Evolutionary conservation across 2,797 vertebrate genomes (phyloP), one percentile per base, ranked within the genome.

Genomic region (Monodelphis domestica): DNA sequence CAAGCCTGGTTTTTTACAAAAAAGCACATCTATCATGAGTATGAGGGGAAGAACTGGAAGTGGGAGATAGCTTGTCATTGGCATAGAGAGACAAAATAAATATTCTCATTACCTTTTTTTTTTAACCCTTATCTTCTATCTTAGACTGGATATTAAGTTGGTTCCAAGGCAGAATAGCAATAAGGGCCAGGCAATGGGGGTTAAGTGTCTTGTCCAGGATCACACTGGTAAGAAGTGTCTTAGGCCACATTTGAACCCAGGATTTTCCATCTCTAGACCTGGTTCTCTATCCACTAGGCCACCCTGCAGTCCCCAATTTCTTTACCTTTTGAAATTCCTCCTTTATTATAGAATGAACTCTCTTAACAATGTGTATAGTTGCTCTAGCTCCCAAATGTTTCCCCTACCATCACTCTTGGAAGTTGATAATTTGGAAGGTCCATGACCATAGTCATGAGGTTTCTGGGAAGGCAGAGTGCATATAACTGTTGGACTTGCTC

Each of bases 21-120:
- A 84, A 84, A 84, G 38, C 70, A 50, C 6, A 6, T 12, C 12
- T 26, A 53, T 29, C 3, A 1, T 56, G n/a, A 88, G 88, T 30
- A 29, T 38, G 7, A 91, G 52, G 33, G 54, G 89, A 89, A 87
- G 28, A 11, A 33, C 51, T 59, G 57, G 57, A 89, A 0, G 54
- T 92, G 53, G 33, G 29, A 15, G 89, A n/a, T 45, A 50, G 11
- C 91, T 89, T 28, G 33, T 3, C 54, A 12, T n/a, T 89, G 24
- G 50, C 45, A 50, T 56, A 94, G 28, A 91, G 90, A 55, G 29
- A 51, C 51, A 38, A 91, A 88, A 26, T 87, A 91, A 54, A 54
- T 84, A 52, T 70, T 78, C 91, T 89, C 52, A n/a, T 54, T 92
- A 92, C 91, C 54, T 63, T 15, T 84, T 88, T 84, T 88, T n/a